A percentile compares a stretch with the other conserved stretches of the same genome.
These are phyloP conservation scores for Syngnathus rostellatus DNA, from an alignment of 2,797 vertebrate genomes.

Conservation along the genomic window DNA sequence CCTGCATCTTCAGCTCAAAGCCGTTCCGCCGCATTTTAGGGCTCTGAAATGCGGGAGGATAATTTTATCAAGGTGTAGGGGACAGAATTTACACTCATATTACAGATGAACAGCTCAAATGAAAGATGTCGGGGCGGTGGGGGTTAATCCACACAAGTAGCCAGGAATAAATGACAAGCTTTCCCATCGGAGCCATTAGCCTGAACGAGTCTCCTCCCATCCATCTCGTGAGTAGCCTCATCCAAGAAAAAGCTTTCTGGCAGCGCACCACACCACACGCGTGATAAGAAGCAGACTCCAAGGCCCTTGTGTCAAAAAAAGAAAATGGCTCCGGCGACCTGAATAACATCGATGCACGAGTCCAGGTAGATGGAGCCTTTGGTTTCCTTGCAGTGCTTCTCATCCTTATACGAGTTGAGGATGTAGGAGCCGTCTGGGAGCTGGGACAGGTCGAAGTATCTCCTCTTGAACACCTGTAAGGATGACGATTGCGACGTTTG, in stretches of 20 bases:
- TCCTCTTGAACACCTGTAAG: conserved; percentile 87
- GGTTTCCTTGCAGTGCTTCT: conserved; percentile 93
- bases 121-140: not conserved
- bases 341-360: conserved; percentile 88
- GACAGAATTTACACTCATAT: not conserved
- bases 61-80: not conserved
- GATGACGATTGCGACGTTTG: not conserved
- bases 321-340: conserved; percentile 59
- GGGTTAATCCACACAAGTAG: not conserved
- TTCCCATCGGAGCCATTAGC: conserved; percentile 6
- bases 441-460: conserved; percentile 94
- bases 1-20: conserved; percentile 94
- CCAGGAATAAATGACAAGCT: not conserved
- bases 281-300: not conserved
- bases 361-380: conserved; percentile 98
- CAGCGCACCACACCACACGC: conserved; percentile 7
- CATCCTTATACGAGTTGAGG: conserved; percentile 97
- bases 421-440: conserved; percentile 95
- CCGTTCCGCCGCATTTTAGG: conserved; percentile 89
- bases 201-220: conserved; percentile 7
- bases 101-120: too few relatives aligned
- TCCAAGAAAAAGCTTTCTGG: conserved; percentile 39
- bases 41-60: conserved; percentile 61
- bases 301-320: not conserved
- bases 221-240: conserved; percentile 25